Evolutionary conservation across 2,113 vertebrate genomes (phyloP).

Genomic region (Microtus oregoni): DNA sequence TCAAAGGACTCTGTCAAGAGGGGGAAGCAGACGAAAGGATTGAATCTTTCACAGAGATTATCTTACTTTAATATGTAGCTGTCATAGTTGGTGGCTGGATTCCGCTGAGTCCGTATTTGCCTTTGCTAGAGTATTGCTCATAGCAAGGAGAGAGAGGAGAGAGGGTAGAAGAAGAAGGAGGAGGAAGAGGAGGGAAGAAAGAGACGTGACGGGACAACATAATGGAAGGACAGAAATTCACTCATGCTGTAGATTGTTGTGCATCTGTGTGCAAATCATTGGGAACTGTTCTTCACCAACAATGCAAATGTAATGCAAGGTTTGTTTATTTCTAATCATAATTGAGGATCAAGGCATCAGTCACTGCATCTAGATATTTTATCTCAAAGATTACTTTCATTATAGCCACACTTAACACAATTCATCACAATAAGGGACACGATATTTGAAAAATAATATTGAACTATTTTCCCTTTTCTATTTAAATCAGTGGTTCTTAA

Average conservation of each 20-base stretch:
- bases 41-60: conserved; percentile 12
- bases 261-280: neutral
- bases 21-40: conserved; percentile 24
- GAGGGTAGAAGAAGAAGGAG: neutral
- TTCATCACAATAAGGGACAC: neutral
- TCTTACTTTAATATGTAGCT: conserved; percentile 34
- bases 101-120: conserved; percentile 34
- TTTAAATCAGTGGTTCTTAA: neutral
- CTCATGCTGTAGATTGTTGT: neutral
- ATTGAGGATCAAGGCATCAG: neutral
- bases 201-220: neutral
- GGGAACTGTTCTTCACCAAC: neutral
- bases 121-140: neutral
- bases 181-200: no score
- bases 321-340: neutral
- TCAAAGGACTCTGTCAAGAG: conserved; percentile 61
- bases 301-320: neutral
- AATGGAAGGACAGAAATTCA: neutral
- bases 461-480: neutral
- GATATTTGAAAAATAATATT: conserved; percentile 39
- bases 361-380: conserved; percentile 13
- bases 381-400: conserved; percentile 32
- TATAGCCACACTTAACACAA: neutral
- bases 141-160: neutral
- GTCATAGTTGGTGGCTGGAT: conserved; percentile 28